A percentile compares a stretch with the other conserved stretches of the same genome.
Conservation (phyloP, 2,888 invertebrate species). For the Synanthedon andrenaeformis region DNA sequence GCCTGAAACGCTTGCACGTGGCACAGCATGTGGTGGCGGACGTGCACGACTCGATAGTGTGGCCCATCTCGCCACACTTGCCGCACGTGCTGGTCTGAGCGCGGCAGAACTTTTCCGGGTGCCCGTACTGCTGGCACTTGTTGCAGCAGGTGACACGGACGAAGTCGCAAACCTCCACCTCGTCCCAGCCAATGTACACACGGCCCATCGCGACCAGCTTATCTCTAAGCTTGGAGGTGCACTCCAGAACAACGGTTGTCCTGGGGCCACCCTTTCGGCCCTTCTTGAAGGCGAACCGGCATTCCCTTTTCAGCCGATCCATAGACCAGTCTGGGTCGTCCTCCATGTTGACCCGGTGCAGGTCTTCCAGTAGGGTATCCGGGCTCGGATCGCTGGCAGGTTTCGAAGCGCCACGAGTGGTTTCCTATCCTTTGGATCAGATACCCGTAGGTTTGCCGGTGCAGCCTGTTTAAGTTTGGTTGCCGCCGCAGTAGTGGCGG, state of each 20-base stretch:
- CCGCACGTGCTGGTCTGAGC: constrained; percentile 2
- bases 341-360: neutral
- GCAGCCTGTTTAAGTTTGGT: constrained; percentile 2
- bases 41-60: neutral
- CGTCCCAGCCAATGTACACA: constrained; percentile 5
- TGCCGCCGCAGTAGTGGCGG: constrained; percentile 1
- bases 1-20: constrained; percentile 5
- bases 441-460: constrained; percentile 1
- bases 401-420: neutral
- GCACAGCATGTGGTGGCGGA: constrained; percentile 3
- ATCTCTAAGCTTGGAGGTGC: neutral
- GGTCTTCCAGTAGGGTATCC: neutral
- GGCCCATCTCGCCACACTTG: constrained; percentile 7
- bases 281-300: constrained; percentile 1
- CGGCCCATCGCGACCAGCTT: neutral
- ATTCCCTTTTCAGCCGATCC: neutral
- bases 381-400: neutral
- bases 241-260: neutral
- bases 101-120: constrained; percentile 5
- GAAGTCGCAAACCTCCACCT: constrained; percentile 1
- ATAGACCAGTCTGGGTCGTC: neutral
- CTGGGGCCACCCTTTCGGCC: neutral
- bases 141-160: constrained; percentile 4
- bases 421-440: neutral
- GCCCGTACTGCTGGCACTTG: constrained; percentile 9